Base-by-base conservation (phyloP, 2,113 vertebrate species). In the Solea senegalensis region DNA sequence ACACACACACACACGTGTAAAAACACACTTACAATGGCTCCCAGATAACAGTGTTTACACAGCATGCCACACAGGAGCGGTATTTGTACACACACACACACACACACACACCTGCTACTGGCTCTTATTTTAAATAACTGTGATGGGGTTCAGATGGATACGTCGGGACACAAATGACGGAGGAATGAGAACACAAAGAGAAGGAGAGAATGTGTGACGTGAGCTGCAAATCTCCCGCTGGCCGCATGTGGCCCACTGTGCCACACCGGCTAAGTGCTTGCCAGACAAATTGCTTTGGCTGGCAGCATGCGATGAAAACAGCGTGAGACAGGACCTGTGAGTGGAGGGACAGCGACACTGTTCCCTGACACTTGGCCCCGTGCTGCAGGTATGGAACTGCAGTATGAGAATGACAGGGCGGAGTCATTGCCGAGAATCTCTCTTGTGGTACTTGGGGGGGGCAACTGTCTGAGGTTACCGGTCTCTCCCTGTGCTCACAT, bases 221-320 rank as follows among this genome's bases (percentile, higher is more conserved):
- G 74, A 74, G 74, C 69, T 73, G 74, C 58, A 78, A 68, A 78
- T 27, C 83, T 76, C 77, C 75, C 80, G 72, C 63, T 61, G 63
- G 80, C 66, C 69, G 44, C 1, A 11, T 54, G 78, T 67, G 78
- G 78, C 81, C 71, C 72, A 28, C 71, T 75, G 80, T n/a, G 48
- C 66, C 72, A 59, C 72, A 64, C 70, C 73, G 65, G 77, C 84
- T 86, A 68, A 85, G 72, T 80, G 82, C 78, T 89, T 49, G 84
- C 86, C 81, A 83, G 89, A 91, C 86, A 91, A 91, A 91, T 87
- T 88, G 76, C 86, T 74, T 78, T 83, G 70, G 86, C 84, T 80
- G 79, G 84, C 77, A 74, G 71, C 60, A 16, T 77, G 54, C 76
- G 59, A 75, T 15, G 82, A 78, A 72, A 86, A 49, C 89, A 83